Evolutionary conservation across 1,140 invertebrate species (phyloP).

Genomic region (Caenorhabditis brenneri): DNA sequence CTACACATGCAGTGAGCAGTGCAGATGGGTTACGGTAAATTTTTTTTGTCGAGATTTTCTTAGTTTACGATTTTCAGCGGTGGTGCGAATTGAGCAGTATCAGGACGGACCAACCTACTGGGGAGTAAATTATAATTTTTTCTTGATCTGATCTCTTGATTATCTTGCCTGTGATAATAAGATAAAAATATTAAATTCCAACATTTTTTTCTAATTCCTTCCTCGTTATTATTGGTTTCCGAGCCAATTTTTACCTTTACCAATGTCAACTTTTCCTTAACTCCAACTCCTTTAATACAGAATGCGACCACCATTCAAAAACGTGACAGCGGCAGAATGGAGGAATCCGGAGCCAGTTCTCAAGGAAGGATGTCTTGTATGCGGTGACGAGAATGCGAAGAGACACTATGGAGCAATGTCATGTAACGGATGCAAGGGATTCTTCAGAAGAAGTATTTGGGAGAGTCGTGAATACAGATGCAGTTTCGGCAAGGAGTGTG

Average conservation of each 20-base stretch:
- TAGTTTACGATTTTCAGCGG: too few relatives aligned
- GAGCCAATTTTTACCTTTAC: not conserved
- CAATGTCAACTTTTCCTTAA: not conserved
- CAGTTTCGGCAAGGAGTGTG: not conserved
- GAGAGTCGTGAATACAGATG: not conserved
- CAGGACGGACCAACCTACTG: too few relatives aligned
- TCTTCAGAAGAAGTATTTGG: conserved; percentile 34
- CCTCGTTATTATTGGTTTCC: not conserved
- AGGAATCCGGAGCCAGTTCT: not conserved
- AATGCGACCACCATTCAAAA: not conserved
- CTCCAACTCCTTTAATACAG: not conserved
- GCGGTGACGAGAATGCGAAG: conserved; percentile 24
- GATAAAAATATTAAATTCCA: too few relatives aligned
- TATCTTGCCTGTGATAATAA: too few relatives aligned
- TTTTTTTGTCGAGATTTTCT: too few relatives aligned
- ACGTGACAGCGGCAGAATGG: not conserved
- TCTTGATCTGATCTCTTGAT: too few relatives aligned
- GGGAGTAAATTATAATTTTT: too few relatives aligned
- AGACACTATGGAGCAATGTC: conserved; percentile 38
- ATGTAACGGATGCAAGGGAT: conserved; percentile 46
- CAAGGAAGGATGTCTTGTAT: conserved; percentile 8
- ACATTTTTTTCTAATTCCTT: too few relatives aligned
- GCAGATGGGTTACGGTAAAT: too few relatives aligned
- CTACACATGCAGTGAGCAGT: too few relatives aligned
- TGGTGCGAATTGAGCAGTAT: too few relatives aligned